Evolutionary conservation across 2,888 invertebrate species (phyloP).

Genomic region (Sarcophaga subvicina): DNA sequence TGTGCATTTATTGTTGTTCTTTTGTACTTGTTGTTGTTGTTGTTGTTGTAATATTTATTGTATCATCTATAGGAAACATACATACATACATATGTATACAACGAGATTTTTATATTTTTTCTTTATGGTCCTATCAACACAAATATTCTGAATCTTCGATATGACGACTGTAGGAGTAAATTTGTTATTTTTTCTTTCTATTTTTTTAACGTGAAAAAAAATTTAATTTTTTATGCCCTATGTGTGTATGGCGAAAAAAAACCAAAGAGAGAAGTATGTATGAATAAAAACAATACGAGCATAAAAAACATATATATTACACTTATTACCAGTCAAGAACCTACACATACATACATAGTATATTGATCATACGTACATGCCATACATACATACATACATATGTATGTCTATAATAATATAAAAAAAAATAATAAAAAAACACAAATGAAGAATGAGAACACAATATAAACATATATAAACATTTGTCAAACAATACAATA

Average conservation of each 20-base stretch:
- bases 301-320: not conserved
- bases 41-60: not conserved
- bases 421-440: not conserved
- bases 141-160: not conserved
- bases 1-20: not conserved
- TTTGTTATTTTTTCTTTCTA: constrained; percentile 1
- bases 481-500: constrained; percentile 19
- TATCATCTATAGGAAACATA: not conserved
- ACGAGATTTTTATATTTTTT: constrained; percentile 2
- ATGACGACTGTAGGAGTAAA: constrained; percentile 1
- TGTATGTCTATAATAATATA: not conserved
- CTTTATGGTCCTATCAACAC: not conserved
- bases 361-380: not conserved
- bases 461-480: not conserved
- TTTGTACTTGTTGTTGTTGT: not conserved
- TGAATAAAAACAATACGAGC: not conserved
- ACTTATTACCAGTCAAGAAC: not conserved
- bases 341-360: not conserved
- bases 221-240: not conserved
- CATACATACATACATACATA: not conserved
- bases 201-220: not conserved
- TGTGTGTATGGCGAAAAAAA: not conserved
- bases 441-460: not conserved
- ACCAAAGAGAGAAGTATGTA: not conserved
- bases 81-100: not conserved